Conservation (phyloP, 2,113 vertebrate species). For the Atractosteus spatula region DNA sequence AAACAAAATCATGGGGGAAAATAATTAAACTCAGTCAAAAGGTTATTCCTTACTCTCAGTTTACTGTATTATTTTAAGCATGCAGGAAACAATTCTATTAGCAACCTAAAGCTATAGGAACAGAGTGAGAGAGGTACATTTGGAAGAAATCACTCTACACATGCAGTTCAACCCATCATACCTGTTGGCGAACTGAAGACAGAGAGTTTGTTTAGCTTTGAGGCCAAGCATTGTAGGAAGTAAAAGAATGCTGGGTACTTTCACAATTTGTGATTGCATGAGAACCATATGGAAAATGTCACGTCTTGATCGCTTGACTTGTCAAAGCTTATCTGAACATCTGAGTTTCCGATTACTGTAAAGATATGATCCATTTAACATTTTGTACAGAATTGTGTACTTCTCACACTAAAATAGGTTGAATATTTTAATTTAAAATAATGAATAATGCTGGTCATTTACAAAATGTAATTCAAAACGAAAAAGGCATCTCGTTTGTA, state of each 20-base stretch:
- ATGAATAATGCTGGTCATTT: too few relatives aligned
- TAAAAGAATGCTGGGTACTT: slow-evolving; percentile 16
- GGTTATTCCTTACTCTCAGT: background rate
- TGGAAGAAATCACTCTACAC: slow-evolving; percentile 32
- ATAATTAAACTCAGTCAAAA: too few relatives aligned
- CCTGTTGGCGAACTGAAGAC: slow-evolving; percentile 47
- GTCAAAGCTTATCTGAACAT: slow-evolving; percentile 55
- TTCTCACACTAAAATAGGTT: slow-evolving; percentile 22
- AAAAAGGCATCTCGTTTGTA: too few relatives aligned
- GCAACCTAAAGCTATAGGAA: background rate
- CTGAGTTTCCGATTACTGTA: slow-evolving; percentile 52
- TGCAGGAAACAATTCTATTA: background rate
- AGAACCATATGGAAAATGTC: slow-evolving; percentile 53
- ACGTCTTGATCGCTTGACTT: slow-evolving; percentile 67
- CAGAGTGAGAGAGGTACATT: slow-evolving; percentile 3
- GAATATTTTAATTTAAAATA: background rate
- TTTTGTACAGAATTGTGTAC: slow-evolving; percentile 30
- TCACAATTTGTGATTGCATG: slow-evolving; percentile 16
- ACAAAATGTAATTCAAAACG: too few relatives aligned
- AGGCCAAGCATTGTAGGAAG: slow-evolving; percentile 38
- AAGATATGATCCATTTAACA: slow-evolving; percentile 33
- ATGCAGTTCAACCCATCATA: slow-evolving; percentile 36
- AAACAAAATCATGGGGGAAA: too few relatives aligned
- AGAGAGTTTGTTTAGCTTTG: slow-evolving; percentile 54
- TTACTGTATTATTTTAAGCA: slow-evolving; percentile 3